These are phyloP conservation scores for Parauchenoglanis ngamensis DNA, from an alignment of 2,797 vertebrate genomes.

Conservation along the genomic window DNA sequence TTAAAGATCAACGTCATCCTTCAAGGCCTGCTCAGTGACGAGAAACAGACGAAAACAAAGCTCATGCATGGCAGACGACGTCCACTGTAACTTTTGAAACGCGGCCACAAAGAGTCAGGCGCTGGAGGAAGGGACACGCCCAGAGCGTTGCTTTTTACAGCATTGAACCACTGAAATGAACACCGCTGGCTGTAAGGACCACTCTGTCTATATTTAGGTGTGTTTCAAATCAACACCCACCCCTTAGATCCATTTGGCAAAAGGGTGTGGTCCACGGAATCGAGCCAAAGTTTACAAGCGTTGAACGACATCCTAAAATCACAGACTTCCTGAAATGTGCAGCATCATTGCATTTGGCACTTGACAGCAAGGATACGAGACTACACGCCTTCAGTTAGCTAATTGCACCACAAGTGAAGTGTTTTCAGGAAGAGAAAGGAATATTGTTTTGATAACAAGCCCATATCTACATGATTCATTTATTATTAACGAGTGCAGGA, in stretches of 20 bases:
- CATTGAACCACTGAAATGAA: slow-evolving; percentile 24
- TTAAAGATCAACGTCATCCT: not conserved
- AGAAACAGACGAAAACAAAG: slow-evolving; percentile 2
- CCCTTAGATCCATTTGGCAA: not conserved
- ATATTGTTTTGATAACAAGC: not conserved
- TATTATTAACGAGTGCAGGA: not conserved
- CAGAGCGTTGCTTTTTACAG: slow-evolving; percentile 28
- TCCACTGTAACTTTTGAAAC: not conserved
- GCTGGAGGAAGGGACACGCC: slow-evolving; percentile 28
- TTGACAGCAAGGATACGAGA: not conserved
- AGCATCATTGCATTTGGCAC: slow-evolving; percentile 18
- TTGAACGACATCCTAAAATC: not conserved
- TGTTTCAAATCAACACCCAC: slow-evolving; percentile 14
- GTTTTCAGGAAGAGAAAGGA: no score
- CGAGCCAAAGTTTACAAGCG: not conserved
- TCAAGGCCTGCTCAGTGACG: not conserved
- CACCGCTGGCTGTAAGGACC: slow-evolving; percentile 23
- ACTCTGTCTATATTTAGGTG: slow-evolving; percentile 35
- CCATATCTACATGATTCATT: not conserved
- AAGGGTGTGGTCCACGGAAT: slow-evolving; percentile 38
- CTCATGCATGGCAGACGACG: not conserved
- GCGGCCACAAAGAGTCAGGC: not conserved
- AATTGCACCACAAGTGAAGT: not conserved
- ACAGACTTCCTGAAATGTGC: slow-evolving; percentile 20
- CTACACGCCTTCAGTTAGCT: not conserved